A percentile compares a stretch with the other conserved stretches of the same genome.
Conservation (phyloP, 2,888 invertebrate species). For the Neoaliturus tenellus region DNA sequence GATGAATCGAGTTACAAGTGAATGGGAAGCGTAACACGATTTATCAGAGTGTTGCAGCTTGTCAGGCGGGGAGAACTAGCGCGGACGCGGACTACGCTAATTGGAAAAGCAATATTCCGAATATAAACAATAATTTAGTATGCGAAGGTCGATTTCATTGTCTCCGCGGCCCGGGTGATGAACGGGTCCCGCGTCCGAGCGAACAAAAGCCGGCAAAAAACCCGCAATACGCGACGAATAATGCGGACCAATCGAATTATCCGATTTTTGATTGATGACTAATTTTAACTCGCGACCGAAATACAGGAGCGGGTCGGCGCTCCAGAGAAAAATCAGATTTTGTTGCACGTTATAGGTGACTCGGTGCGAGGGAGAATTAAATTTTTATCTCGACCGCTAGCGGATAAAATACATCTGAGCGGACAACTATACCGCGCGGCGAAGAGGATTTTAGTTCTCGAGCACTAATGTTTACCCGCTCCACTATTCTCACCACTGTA, state of each 20-base stretch:
- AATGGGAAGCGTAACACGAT: slow-evolving; percentile 51
- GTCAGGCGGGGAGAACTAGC: neutral
- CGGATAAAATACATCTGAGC: neutral
- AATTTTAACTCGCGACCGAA: slow-evolving; percentile 60
- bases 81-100: slow-evolving; percentile 56
- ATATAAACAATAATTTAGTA: slow-evolving; percentile 65
- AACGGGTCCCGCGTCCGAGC: slow-evolving; percentile 43
- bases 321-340: slow-evolving; percentile 59
- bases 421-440: too few species aligned
- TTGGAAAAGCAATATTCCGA: slow-evolving; percentile 62
- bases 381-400: slow-evolving; percentile 61
- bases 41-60: slow-evolving; percentile 38
- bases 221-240: slow-evolving; percentile 64
- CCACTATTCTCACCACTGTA: too few species aligned
- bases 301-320: neutral
- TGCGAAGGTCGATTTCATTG: slow-evolving; percentile 65
- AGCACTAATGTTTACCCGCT: too few species aligned
- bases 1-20: slow-evolving; percentile 50
- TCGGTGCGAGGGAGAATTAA: slow-evolving; percentile 59
- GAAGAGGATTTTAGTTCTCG: too few species aligned
- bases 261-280: slow-evolving; percentile 65
- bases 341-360: slow-evolving; percentile 47
- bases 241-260: slow-evolving; percentile 64
- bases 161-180: slow-evolving; percentile 57
- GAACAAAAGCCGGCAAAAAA: slow-evolving; percentile 55